These are phyloP conservation scores for Parthenolecanium corni DNA, from an alignment of 2,888 invertebrate species.

Conservation along the genomic window DNA sequence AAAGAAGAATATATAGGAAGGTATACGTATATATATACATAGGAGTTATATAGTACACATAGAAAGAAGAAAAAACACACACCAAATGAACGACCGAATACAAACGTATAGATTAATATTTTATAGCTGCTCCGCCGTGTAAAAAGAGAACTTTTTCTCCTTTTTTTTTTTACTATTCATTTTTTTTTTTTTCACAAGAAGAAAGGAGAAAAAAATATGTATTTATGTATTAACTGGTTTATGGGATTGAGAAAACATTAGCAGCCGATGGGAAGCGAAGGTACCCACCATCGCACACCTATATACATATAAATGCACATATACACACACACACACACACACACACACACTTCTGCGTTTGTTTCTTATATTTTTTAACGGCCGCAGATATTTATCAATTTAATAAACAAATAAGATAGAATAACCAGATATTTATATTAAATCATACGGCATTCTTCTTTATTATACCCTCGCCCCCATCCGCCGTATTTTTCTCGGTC, in stretches of 20 bases:
- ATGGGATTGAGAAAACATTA: conserved; percentile 25
- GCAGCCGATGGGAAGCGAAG: conserved; percentile 21
- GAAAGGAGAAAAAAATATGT: conserved; percentile 16
- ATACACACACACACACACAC: conserved; percentile 18
- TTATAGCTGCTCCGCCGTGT: conserved; percentile 4
- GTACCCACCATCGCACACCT: too few relatives aligned
- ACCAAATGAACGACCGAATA: background rate
- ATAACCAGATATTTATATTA: conserved; percentile 28
- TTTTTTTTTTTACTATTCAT: background rate
- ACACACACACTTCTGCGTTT: conserved; percentile 4
- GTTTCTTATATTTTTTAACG: conserved; percentile 22
- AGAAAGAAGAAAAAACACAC: background rate
- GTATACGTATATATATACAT: too few relatives aligned
- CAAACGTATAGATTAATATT: conserved; percentile 13
- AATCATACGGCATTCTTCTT: conserved; percentile 25
- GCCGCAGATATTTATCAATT: conserved; percentile 29
- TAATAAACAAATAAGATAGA: conserved; percentile 29
- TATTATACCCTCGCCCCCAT: background rate
- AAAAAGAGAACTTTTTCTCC: background rate
- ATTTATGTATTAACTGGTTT: conserved; percentile 26
- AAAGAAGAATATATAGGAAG: too few relatives aligned
- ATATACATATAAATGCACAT: too few relatives aligned
- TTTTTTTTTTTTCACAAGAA: background rate
- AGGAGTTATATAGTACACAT: too few relatives aligned
- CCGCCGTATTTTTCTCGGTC: conserved; percentile 4